A percentile compares a stretch with the other conserved stretches of the same genome.
Conservation (phyloP, 2,888 invertebrate genomes). For the Portevinia maculata region DNA sequence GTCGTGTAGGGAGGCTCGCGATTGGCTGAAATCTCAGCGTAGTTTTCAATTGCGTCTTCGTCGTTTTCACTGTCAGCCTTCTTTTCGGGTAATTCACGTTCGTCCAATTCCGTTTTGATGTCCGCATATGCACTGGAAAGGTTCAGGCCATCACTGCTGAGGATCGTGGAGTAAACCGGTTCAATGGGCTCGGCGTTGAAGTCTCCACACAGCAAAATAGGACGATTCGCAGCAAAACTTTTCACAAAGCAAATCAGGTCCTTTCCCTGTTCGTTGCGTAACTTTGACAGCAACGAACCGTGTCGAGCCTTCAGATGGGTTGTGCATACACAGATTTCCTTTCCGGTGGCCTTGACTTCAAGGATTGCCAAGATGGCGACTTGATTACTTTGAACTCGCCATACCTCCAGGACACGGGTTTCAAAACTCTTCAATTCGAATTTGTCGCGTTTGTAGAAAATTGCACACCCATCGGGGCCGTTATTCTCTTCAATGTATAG, state of each 20-base stretch:
- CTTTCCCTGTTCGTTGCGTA: conserved; percentile 89
- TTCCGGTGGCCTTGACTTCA: conserved; percentile 84
- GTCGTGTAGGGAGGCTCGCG: conserved; percentile 89
- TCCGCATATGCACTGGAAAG: conserved; percentile 85
- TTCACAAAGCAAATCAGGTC: conserved; percentile 86
- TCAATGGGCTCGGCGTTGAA: conserved; percentile 90
- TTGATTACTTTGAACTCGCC: conserved; percentile 89
- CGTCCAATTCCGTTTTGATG: conserved; percentile 77
- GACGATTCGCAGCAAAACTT: conserved; percentile 83
- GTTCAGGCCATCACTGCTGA: conserved; percentile 82
- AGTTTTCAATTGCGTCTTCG: conserved; percentile 68
- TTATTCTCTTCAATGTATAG: conserved; percentile 88
- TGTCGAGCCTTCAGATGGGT: conserved; percentile 90
- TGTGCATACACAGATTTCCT: conserved; percentile 87
- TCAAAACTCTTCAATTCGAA: conserved; percentile 85
- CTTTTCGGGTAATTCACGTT: conserved; percentile 47
- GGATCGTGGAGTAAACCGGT: conserved; percentile 86
- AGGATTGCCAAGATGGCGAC: conserved; percentile 86
- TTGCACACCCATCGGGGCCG: conserved; percentile 91
- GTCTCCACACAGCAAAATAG: conserved; percentile 88
- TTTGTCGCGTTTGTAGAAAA: conserved; percentile 87
- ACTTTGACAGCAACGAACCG: conserved; percentile 86
- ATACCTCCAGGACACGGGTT: conserved; percentile 87
- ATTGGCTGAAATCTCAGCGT: conserved; percentile 77
- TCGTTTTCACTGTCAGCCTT: conserved; percentile 31